These are phyloP conservation scores for Hanleya hanleyi DNA, from an alignment of 2,888 invertebrate genomes.

Conservation along the genomic window DNA sequence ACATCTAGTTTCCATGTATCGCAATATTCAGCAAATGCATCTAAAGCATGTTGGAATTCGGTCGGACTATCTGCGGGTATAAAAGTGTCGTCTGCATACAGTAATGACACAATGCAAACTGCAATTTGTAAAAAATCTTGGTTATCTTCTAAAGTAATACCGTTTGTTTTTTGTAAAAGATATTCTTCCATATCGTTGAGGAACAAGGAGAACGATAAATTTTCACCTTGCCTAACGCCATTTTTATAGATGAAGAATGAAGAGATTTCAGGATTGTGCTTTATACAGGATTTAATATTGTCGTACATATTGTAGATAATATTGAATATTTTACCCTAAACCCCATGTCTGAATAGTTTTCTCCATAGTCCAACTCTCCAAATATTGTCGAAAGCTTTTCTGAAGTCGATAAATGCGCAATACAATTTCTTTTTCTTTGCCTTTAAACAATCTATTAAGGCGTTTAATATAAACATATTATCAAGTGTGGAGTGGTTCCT, in stretches of 20 bases:
- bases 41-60: constrained; percentile 13
- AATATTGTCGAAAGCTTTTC: constrained; percentile 4
- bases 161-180: not conserved
- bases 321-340: not conserved
- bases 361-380: constrained; percentile 2
- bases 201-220: not conserved
- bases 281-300: not conserved
- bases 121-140: no score
- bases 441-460: not conserved
- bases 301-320: not conserved
- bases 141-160: no score
- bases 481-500: not conserved
- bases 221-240: no score
- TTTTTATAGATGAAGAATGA: no score
- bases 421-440: not conserved
- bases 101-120: not conserved
- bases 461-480: not conserved
- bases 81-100: constrained; percentile 16
- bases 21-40: constrained; percentile 12
- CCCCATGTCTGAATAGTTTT: not conserved
- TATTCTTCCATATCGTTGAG: constrained; percentile 2
- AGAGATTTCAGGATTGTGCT: no score
- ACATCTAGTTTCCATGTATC: constrained; percentile 11
- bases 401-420: not conserved
- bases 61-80: not conserved